phyloP scores from a whole-genome alignment of 2,113 vertebrate genomes.

The Muntiacus reevesi region DNA sequence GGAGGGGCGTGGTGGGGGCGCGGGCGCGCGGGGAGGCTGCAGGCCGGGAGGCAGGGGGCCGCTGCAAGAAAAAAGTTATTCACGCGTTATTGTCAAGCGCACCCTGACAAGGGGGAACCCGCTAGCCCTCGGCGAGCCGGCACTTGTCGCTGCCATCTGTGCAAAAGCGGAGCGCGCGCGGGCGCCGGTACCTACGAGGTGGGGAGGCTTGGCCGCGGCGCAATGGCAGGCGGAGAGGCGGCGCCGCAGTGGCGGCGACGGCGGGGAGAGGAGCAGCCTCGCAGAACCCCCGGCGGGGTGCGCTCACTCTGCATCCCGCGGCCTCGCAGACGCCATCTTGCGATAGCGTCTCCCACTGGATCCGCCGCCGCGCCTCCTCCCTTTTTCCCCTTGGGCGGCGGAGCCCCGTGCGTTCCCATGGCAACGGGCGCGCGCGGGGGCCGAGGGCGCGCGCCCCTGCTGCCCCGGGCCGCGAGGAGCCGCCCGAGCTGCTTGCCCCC shows the following conservation, averaged over 20 bases:
- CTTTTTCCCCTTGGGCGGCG: conserved; percentile 52
- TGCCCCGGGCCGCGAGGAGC: rapidly evolving
- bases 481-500: neutral
- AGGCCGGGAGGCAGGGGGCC: conserved; percentile 5
- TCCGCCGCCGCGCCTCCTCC: conserved; percentile 51
- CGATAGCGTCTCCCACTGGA: conserved; percentile 70
- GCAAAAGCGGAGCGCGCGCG: neutral
- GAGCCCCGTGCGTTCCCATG: conserved; percentile 74
- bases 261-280: conserved; percentile 42
- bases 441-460: neutral
- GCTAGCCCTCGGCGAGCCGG: conserved; percentile 9
- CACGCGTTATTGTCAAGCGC: conserved; percentile 38
- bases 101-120: neutral
- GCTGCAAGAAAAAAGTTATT: conserved; percentile 74
- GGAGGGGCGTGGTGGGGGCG: conserved; percentile 55
- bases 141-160: conserved; percentile 62
- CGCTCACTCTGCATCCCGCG: conserved; percentile 80
- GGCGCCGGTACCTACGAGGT: conserved; percentile 40
- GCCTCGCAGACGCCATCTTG: conserved; percentile 84
- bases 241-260: conserved; percentile 40
- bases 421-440: conserved; percentile 73
- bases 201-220: neutral
- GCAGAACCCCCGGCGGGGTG: conserved; percentile 43
- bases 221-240: neutral
- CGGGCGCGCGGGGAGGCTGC: neutral